Base-by-base conservation (phyloP, 1,140 invertebrate genomes). In the Aradophagus sp. region DNA sequence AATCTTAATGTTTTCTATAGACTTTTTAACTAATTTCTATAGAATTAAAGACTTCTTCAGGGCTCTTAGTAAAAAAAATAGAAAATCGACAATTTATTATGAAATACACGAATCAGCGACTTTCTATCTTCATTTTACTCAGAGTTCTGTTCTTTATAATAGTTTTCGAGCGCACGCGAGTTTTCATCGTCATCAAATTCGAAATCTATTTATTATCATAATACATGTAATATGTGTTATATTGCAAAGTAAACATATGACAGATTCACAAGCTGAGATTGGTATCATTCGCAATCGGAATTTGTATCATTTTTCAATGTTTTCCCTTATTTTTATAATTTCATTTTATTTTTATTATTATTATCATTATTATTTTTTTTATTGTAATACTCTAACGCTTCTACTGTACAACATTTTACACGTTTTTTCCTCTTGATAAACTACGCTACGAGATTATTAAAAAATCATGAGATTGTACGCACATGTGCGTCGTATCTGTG, bases 351-450 rank as follows among this genome's bases (percentile, higher is more conserved):
- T 44, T 26, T 5, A 23, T 23, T 23, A 23, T 23, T 23, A 23
- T 5, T n/a, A n/a, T 17, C 23, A 1, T n/a, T n/a, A n/a, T n/a
- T 16, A 19, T 35, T 20, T 34, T 53, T 29, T 7, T 50, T 48
- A 56, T 73, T 69, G 53, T 82, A 84, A 83, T 84, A 84, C 80
- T 83, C 81, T 84, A 80, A 76, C 59, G 78, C 53, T 47, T 75
- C 81, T 84, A 85, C 77, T 85, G 80, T 85, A 85, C 83, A 86
- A 83, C 83, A 85, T 86, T 85, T 84, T 86, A 86, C 84, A 86
- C 63, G 77, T 73, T 77, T 71, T 74, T 73, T 76, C 72, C 75
- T 76, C 72, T 81, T 78, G 72, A 79, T 73, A 74, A 77, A 52
- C 82, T 80, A 79, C 72, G 35, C 80, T 84, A 82, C 61, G 78